Percentiles rank a stretch among this genome's conserved stretches.
phyloP scores from a whole-genome alignment of 2,797 vertebrate genomes.

The Myripristis murdjan region DNA sequence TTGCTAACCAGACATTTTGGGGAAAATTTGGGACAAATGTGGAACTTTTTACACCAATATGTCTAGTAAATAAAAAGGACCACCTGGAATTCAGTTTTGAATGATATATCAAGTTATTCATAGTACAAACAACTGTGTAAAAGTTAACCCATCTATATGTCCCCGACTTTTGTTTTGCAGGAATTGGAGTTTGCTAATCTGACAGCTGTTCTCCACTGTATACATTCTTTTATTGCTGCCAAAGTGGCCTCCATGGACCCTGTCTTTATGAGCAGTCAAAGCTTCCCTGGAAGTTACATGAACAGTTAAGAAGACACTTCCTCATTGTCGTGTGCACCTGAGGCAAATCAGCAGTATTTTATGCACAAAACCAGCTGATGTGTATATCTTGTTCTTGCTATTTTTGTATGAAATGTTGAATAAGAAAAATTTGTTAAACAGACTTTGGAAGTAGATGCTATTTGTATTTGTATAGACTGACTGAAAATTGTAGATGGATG shows the following conservation, averaged over 20 bases:
- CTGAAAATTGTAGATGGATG: no score
- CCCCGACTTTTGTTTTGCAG: slow-evolving; percentile 71
- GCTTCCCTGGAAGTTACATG: slow-evolving; percentile 86
- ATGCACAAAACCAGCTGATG: slow-evolving; percentile 81
- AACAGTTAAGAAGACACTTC: slow-evolving; percentile 83
- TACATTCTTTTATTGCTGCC: slow-evolving; percentile 95
- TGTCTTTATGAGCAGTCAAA: slow-evolving; percentile 90
- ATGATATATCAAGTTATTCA: no score
- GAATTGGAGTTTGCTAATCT: slow-evolving; percentile 95
- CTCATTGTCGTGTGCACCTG: slow-evolving; percentile 68
- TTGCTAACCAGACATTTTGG: no score
- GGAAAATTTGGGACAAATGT: no score
- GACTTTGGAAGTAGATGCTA: slow-evolving; percentile 29
- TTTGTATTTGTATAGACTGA: slow-evolving; percentile 16
- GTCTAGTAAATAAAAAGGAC: no score
- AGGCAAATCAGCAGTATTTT: slow-evolving; percentile 86
- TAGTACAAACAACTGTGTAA: no score
- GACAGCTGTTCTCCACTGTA: slow-evolving; percentile 93
- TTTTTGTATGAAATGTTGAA: slow-evolving; percentile 87
- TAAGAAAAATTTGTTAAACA: slow-evolving; percentile 54
- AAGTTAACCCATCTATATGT: no score
- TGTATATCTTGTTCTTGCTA: slow-evolving; percentile 84
- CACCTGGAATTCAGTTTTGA: no score
- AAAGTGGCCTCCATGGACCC: slow-evolving; percentile 96
- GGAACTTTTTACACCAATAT: no score